Percentiles rank a stretch among this genome's conserved stretches.
phyloP scores from a whole-genome alignment of 2,888 invertebrate species.

The Cantharis rustica region DNA sequence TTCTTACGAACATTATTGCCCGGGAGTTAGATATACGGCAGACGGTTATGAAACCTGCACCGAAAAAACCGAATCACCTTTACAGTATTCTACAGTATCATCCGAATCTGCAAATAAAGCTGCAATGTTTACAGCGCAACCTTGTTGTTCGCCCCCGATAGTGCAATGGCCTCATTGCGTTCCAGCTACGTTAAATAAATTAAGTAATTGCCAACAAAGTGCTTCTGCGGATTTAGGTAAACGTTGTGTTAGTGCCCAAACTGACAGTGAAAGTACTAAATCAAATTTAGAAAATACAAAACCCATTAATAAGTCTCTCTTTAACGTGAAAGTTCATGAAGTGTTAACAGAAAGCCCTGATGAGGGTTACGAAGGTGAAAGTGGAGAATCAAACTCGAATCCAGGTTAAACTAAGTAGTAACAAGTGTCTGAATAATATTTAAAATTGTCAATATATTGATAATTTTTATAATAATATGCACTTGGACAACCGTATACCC shows the following conservation, averaged over 20 bases:
- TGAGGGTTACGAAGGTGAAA: constrained; percentile 84
- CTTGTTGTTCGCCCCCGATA: constrained; percentile 42
- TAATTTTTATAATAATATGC: constrained; percentile 9
- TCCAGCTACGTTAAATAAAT: constrained; percentile 48
- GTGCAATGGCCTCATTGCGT: constrained; percentile 61
- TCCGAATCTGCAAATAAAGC: constrained; percentile 67
- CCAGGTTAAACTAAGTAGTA: constrained; percentile 21
- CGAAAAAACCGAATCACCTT: constrained; percentile 37
- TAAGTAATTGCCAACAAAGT: constrained; percentile 38
- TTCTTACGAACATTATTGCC: constrained; percentile 61
- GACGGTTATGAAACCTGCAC: constrained; percentile 71
- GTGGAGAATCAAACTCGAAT: constrained; percentile 25
- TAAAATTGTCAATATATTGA: constrained; percentile 8
- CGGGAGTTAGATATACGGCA: constrained; percentile 74
- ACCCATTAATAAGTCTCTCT: constrained; percentile 35
- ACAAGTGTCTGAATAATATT: constrained; percentile 4
- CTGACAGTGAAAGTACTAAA: constrained; percentile 43
- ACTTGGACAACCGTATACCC: neutral
- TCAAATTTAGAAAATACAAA: constrained; percentile 21
- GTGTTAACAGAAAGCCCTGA: constrained; percentile 80
- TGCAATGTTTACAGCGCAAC: constrained; percentile 50
- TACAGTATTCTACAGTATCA: constrained; percentile 63
- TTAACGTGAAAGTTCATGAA: constrained; percentile 39
- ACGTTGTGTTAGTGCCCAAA: constrained; percentile 66
- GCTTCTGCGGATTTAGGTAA: constrained; percentile 52